These are phyloP conservation scores for Porites lobata DNA, from an alignment of 92 coral and sea anemone genomes.

Conservation along the genomic window DNA sequence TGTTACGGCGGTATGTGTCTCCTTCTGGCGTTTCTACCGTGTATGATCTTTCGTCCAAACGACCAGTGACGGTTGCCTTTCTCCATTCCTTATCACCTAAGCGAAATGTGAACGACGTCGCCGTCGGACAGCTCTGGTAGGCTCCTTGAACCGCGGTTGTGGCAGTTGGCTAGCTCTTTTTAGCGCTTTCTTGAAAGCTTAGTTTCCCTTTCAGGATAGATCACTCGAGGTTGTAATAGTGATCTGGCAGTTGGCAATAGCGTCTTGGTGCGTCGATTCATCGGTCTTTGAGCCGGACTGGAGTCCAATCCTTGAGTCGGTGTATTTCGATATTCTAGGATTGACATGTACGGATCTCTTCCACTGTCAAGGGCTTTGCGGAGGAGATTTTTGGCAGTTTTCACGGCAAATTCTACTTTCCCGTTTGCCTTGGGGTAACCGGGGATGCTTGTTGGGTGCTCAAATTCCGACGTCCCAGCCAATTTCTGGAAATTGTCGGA, in stretches of 20 bases:
- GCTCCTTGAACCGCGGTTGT: no score
- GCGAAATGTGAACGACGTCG: background rate
- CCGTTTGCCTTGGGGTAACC: background rate
- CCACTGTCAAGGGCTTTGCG: background rate
- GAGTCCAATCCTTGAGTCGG: background rate
- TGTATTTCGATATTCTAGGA: background rate
- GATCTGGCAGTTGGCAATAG: background rate
- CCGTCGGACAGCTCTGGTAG: background rate
- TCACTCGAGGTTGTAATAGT: background rate
- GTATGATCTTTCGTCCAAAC: conserved; percentile 2
- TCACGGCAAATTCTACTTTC: background rate
- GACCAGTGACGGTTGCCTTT: background rate
- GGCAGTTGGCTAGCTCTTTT: background rate
- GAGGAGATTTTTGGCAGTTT: background rate
- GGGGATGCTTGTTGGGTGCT: background rate
- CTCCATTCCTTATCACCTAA: background rate
- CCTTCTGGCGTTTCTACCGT: background rate
- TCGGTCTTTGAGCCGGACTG: background rate
- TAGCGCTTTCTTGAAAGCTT: background rate
- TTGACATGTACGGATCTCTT: background rate
- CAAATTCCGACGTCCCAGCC: background rate
- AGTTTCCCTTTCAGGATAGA: background rate
- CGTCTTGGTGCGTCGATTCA: background rate
- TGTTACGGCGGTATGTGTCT: background rate
- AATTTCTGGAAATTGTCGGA: no score